Base-by-base conservation (phyloP, 2,113 vertebrate species). In the Phrynosoma blainvillii region DNA sequence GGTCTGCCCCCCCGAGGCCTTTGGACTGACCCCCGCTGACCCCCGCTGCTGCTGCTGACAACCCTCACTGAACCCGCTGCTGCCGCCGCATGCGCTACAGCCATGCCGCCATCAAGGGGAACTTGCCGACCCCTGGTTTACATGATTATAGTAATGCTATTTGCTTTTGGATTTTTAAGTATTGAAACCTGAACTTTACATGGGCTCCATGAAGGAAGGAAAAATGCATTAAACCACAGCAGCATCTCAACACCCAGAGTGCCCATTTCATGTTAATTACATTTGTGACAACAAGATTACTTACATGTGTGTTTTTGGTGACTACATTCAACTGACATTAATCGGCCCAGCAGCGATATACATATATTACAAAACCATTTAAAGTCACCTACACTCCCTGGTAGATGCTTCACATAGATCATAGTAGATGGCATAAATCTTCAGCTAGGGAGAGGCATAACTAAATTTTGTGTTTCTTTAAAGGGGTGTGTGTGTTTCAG, bases 231-330 rank as follows among this genome's bases (percentile, higher is more conserved):
- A 89, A 91, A 93, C 40, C 78, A 86, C 32, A 88, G 66, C n/a
- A 80, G 65, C 62, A 75, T 92, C 78, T 82, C 87, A 87, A 52
- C 65, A 94, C 76, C 66, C 85, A 89, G 84, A 90, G 66, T 87
- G 90, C n/a, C 82, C 88, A 93, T 95, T 94, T 87, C 79, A 94
- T 93, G 91, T 90, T 92, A 95, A 94, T 93, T 87, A 76, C 68
- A 91, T 96, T 89, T 92, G 79, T 92, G 86, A 92, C 86, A 88
- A 92, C 82, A 92, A 91, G 87, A 90, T 94, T 91, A 92, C 91
- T 95, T 95, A 91, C 85, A 86, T 96, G 90, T 95, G 89, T 80
- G 89, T 90, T 92, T 87, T 92, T 84, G 92, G 21, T 94, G 76
- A 91, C 73, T 90, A 79, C 84, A 93, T 94, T 87, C 74, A 93